Base-by-base conservation (phyloP, 1,140 invertebrate species). In the Scaptomyza graminum region DNA sequence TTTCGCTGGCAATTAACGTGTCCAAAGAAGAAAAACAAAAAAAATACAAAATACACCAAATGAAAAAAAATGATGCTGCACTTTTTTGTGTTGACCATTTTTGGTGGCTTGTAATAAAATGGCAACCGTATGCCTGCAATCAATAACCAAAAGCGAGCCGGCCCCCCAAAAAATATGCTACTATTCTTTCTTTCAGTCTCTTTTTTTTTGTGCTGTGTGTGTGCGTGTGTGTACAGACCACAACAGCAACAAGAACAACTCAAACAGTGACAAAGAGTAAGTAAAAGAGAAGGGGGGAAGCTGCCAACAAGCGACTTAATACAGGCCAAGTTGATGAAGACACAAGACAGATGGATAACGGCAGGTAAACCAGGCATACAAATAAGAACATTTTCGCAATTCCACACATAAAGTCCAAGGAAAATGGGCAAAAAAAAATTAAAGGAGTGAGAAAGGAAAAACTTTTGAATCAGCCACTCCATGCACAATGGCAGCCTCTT, bases 1-100 rank as follows among this genome's bases (percentile, higher is more conserved):
- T 85, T 88, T 88, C 68, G 87, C 67, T 73, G 79, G 83, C 83
- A 88, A 88, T 88, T 88, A 88, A 88, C 83, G 75, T 79, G 72
- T 71, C 64, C 70, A 66, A 70, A 85, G 74, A 68, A 74, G 52
- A 56, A 41, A 52, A 18, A 31, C 9, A 25, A 9, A 49, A 39
- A n/a, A n/a, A 18, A 18, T 18, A 18, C 3, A 18, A 18, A 3
- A 3, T 18, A 18, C 18, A 18, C 18, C 18, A 18, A 18, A 18
- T 1, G 18, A 22, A 59, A 78, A 64, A 44, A 51, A 13, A 54
- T 64, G 47, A 31, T 67, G 44, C n/a, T 56, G 15, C 44, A 57
- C 50, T 59, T 76, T 73, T 67, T 73, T 63, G 65, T 51, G 57
- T 50, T 71, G 52, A 55, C 77, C 66, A 54, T 66, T 84, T 85